Conservation (phyloP, 2,113 vertebrate species). For the Henicopernis longicauda region DNA sequence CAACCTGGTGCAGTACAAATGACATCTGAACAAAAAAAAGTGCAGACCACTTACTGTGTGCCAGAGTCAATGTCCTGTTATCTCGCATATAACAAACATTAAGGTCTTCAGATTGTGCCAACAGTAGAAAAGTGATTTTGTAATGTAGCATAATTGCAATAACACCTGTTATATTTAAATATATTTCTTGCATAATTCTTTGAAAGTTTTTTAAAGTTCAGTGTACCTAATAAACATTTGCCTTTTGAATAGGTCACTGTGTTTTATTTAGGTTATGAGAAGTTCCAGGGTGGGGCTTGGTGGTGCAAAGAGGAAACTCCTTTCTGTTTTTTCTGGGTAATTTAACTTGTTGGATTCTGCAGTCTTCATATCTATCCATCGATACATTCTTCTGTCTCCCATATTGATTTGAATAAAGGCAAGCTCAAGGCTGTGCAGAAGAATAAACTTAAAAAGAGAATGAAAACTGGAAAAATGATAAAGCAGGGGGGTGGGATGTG, state of each 20-base stretch:
- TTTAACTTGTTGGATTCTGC: not conserved
- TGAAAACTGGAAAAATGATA: not conserved
- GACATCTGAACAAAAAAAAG: not conserved
- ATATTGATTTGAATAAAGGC: not conserved
- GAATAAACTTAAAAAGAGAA: not conserved
- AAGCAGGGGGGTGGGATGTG: not conserved
- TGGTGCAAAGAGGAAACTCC: not conserved
- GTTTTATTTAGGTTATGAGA: slow-evolving; percentile 10
- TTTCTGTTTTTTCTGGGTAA: not conserved
- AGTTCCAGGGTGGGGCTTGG: not conserved
- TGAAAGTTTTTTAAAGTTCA: slow-evolving; percentile 58
- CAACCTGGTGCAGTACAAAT: slow-evolving; percentile 13
- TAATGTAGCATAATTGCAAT: slow-evolving; percentile 51
- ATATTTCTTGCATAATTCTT: slow-evolving; percentile 66
- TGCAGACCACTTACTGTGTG: slow-evolving; percentile 7
- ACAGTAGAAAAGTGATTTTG: slow-evolving; percentile 16
- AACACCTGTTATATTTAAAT: slow-evolving; percentile 65
- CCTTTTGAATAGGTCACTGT: slow-evolving; percentile 63
- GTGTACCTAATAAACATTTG: slow-evolving; percentile 70
- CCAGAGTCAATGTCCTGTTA: not conserved
- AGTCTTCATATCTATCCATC: not conserved
- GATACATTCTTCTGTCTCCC: not conserved
- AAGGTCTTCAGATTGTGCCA: slow-evolving; percentile 38
- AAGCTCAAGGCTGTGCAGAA: not conserved
- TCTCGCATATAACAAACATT: slow-evolving; percentile 4